Conservation (phyloP, 53 echinoderm and acorn worm genomes). For the Holothuria leucospilota region DNA sequence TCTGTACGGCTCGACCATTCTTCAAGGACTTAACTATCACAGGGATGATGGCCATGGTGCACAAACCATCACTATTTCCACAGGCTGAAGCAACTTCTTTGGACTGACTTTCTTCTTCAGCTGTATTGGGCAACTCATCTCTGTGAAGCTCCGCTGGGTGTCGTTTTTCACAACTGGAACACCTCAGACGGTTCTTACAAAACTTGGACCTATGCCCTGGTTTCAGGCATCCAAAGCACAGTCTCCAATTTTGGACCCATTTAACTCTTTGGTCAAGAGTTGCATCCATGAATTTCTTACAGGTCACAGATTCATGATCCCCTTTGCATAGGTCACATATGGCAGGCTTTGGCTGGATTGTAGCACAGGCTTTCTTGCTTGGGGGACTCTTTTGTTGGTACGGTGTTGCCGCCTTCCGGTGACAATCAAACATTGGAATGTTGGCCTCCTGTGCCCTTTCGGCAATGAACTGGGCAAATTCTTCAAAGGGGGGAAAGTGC, state of each 20-base stretch:
- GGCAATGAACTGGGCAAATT: constrained; percentile 13
- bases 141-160: constrained; percentile 60
- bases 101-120: background rate
- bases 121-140: constrained; percentile 4
- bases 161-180: constrained; percentile 52
- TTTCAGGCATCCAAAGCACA: constrained; percentile 53
- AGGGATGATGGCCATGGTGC: constrained; percentile 63
- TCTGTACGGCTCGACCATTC: constrained; percentile 39
- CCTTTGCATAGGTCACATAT: constrained; percentile 22
- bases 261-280: constrained; percentile 21
- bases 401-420: background rate
- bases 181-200: constrained; percentile 36
- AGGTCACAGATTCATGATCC: constrained; percentile 6
- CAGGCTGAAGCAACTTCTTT: background rate
- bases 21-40: constrained; percentile 41
- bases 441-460: constrained; percentile 35
- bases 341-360: constrained; percentile 13
- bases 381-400: background rate
- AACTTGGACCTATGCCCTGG: constrained; percentile 55
- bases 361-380: constrained; percentile 30
- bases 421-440: constrained; percentile 36
- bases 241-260: constrained; percentile 27
- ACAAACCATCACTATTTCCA: constrained; percentile 32
- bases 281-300: background rate
- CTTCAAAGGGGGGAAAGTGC: background rate